Evolutionary conservation across 1,140 invertebrate genomes (phyloP).

Genomic region (Diachasmimorpha longicaudata): DNA sequence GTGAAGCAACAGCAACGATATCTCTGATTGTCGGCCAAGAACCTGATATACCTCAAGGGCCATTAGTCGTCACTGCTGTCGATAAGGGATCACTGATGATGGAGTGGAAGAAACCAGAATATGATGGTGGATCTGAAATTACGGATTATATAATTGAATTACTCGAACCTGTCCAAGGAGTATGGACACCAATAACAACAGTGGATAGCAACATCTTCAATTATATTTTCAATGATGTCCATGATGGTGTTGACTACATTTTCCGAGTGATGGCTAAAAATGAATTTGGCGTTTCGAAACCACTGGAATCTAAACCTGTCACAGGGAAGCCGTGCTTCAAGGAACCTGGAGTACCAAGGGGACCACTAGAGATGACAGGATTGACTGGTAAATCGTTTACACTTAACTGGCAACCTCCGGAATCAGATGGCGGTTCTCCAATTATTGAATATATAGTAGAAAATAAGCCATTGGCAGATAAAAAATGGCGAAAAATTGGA

Average conservation of each 20-base stretch:
- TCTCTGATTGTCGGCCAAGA: constrained; percentile 77
- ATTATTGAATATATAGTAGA: constrained; percentile 89
- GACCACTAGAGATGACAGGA: constrained; percentile 80
- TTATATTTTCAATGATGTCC: constrained; percentile 78
- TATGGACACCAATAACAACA: constrained; percentile 80
- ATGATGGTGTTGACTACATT: constrained; percentile 80
- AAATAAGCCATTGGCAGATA: constrained; percentile 75
- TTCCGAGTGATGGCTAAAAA: constrained; percentile 86
- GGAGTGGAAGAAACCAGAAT: constrained; percentile 81
- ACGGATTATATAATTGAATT: constrained; percentile 83
- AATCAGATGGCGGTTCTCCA: constrained; percentile 82
- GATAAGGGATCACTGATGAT: constrained; percentile 75
- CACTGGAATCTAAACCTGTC: constrained; percentile 74
- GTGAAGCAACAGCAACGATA: constrained; percentile 72
- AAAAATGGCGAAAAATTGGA: constrained; percentile 77
- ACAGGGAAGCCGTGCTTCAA: constrained; percentile 71
- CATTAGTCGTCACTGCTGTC: constrained; percentile 76
- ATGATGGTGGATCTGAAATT: constrained; percentile 81
- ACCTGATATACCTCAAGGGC: constrained; percentile 81
- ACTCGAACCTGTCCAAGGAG: constrained; percentile 71
- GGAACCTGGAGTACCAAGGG: constrained; percentile 78
- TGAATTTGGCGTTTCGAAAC: constrained; percentile 78
- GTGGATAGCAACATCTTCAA: constrained; percentile 74
- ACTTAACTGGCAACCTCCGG: constrained; percentile 83
- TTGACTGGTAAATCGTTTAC: constrained; percentile 83